Conservation (phyloP, 2,113 vertebrate species). For the Austrofundulus limnaeus region DNA sequence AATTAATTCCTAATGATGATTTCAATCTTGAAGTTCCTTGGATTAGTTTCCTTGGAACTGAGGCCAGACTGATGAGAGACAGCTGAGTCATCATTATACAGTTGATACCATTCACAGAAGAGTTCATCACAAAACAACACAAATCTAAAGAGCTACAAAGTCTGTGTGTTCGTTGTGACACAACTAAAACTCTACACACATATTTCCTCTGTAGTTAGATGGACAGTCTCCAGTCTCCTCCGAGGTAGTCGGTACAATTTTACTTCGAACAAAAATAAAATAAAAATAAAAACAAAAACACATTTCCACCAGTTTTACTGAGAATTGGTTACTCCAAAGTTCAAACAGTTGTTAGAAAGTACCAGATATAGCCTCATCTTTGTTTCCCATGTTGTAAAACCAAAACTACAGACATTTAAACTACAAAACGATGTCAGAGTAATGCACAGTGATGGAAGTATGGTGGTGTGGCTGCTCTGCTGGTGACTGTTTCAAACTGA, state of each 20-base stretch:
- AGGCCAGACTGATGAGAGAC: constrained; percentile 33
- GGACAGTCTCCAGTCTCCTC: constrained; percentile 65
- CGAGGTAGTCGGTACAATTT: constrained; percentile 76
- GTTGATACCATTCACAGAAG: too few species aligned
- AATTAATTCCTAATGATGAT: not conserved
- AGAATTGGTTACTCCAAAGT: too few species aligned
- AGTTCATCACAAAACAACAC: too few species aligned
- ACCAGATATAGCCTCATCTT: too few species aligned
- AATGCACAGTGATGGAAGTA: not conserved
- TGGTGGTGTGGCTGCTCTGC: not conserved
- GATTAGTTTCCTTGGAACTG: too few species aligned
- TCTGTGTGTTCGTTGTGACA: constrained; percentile 26
- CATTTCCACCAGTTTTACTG: too few species aligned
- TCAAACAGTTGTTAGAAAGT: too few species aligned
- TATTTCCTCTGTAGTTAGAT: constrained; percentile 64
- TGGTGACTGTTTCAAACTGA: not conserved
- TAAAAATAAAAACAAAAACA: too few species aligned
- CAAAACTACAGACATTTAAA: too few species aligned
- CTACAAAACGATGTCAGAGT: not conserved
- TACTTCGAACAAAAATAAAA: too few species aligned
- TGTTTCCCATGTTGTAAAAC: too few species aligned
- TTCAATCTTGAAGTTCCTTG: not conserved
- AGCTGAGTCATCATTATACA: constrained; percentile 9
- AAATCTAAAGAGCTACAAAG: too few species aligned
- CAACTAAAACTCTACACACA: constrained; percentile 62